Conservation (phyloP, 2,113 vertebrate genomes). For the human region DNA sequence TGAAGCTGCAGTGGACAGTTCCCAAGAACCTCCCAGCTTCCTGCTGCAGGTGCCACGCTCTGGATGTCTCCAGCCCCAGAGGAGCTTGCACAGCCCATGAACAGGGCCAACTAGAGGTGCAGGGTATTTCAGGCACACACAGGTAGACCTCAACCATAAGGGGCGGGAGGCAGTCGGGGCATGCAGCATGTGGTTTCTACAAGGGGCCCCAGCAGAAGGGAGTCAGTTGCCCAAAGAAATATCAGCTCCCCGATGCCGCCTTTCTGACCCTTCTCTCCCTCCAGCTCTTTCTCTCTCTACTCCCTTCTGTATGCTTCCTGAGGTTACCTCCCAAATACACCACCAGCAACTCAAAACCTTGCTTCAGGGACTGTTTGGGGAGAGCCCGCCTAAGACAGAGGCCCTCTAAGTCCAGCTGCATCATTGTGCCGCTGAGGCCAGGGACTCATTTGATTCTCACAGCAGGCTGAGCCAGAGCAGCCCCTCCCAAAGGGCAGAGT, state of each 20-base stretch:
- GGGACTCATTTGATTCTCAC: not conserved
- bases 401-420: not conserved
- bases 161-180: not conserved
- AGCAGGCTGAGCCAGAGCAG: not conserved
- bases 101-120: not conserved
- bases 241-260: rapidly evolving
- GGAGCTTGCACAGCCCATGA: not conserved
- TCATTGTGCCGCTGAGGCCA: not conserved
- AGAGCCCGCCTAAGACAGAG: not conserved
- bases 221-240: not conserved
- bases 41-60: rapidly evolving
- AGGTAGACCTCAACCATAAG: not conserved
- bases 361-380: not conserved
- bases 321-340: not conserved
- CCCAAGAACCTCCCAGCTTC: not conserved
- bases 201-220: not conserved
- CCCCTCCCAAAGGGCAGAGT: constrained; percentile 70
- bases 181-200: not conserved
- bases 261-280: not conserved
- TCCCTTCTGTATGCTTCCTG: not conserved
- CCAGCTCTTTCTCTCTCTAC: not conserved
- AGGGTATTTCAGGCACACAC: rapidly evolving
- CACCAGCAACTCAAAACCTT: not conserved
- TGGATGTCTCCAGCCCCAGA: not conserved
- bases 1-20: not conserved